Evolutionary conservation across 1,140 invertebrate genomes (phyloP).

Genomic region (Scylla paramamosain): DNA sequence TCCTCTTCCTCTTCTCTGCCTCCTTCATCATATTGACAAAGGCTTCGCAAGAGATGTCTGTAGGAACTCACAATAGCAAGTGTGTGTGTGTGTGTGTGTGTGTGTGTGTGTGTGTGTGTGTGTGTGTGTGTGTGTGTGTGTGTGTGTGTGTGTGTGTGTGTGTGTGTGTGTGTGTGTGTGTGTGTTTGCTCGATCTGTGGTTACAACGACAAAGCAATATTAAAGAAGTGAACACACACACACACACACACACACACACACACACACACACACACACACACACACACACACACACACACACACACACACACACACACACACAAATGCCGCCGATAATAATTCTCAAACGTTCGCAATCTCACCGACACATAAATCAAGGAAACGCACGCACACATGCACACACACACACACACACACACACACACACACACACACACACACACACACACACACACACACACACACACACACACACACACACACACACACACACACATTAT

Average conservation of each 20-base stretch:
- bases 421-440: conserved; percentile 10
- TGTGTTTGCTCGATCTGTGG: too few relatives aligned
- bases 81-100: neutral
- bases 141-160: too few relatives aligned
- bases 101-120: neutral
- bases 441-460: conserved; percentile 20
- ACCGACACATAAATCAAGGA: neutral
- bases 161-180: too few relatives aligned
- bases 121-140: neutral
- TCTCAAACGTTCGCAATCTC: conserved; percentile 11
- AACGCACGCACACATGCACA: neutral
- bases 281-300: conserved; percentile 20
- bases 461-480: conserved; percentile 8
- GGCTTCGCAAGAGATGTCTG: neutral
- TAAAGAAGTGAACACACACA: neutral
- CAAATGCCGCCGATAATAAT: neutral
- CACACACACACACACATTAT: conserved; percentile 16
- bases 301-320: conserved; percentile 18
- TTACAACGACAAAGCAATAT: neutral
- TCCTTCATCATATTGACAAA: conserved; percentile 23
- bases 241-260: neutral
- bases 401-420: too few relatives aligned
- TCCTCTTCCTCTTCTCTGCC: neutral
- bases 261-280: neutral
- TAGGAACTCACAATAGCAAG: neutral